These are phyloP conservation scores for Apamea sordens DNA, from an alignment of 2,888 invertebrate genomes.

Conservation along the genomic window DNA sequence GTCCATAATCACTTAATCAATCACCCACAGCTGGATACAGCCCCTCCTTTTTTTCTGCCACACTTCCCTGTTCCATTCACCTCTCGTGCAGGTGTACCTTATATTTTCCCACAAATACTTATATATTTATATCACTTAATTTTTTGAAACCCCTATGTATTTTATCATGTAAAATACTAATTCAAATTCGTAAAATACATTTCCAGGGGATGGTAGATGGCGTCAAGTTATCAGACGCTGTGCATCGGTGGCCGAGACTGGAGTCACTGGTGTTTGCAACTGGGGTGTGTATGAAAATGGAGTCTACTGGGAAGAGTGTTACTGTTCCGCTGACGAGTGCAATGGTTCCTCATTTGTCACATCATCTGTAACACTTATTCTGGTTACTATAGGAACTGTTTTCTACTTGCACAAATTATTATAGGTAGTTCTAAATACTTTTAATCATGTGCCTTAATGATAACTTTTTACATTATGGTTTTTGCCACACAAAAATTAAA, in stretches of 20 bases:
- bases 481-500: constrained; percentile 14
- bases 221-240: constrained; percentile 97
- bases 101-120: background rate
- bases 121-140: no score
- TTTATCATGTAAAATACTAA: background rate
- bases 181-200: background rate
- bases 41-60: background rate
- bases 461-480: constrained; percentile 36
- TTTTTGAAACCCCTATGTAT: accelerated
- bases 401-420: constrained; percentile 53
- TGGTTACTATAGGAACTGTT: constrained; percentile 60
- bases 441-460: constrained; percentile 58
- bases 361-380: constrained; percentile 72
- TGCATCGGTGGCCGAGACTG: constrained; percentile 97
- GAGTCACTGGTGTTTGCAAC: constrained; percentile 98
- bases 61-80: background rate
- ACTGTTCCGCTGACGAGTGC: constrained; percentile 97
- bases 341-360: constrained; percentile 87
- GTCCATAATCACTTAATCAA: background rate
- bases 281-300: constrained; percentile 99
- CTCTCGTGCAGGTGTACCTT: background rate
- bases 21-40: background rate
- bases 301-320: constrained; percentile 99
- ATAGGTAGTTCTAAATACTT: constrained; percentile 35
- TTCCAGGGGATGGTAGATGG: constrained; percentile 98